Evolutionary conservation across 2,888 invertebrate species (phyloP), one percentile per base, ranked within the genome.

Genomic region (Atethmia centrago): DNA sequence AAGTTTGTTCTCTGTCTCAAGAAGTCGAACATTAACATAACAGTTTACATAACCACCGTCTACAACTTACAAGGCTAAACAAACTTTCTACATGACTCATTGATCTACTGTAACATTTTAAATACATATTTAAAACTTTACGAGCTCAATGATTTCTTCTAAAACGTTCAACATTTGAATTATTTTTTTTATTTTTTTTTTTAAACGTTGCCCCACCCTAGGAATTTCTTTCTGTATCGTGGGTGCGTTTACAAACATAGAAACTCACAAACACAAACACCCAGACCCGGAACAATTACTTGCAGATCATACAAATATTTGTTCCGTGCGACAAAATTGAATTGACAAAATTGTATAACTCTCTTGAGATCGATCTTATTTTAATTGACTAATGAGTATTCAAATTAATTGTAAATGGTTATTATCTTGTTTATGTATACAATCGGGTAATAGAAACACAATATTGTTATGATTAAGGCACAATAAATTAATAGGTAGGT

Each of bases 31-130:
- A 63, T 63, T 63, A 64, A 53, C 64, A 64, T 64, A 51, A 36
- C n/a, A 10, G 16, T 19, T 64, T 64, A 64, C 64, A 19, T 64
- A 64, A 64, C 53, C 10, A 51, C 16, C 7, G 19, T 19, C 51
- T 53, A 9, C 21, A 36, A n/a, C n/a, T 51, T 31, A n/a, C 31
- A 64, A 64, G 49, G 31, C 63, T 49, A 31, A 36, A n/a, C 51
- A 31, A n/a, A 64, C 64, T 64, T 64, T 64, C 64, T 64, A 64
- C 19, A 16, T 64, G 64, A 64, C 31, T 53, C 51, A 51, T 53
- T 19, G 31, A 53, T 64, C 16, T 31, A 64, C 31, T 31, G 14
- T n/a, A 49, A n/a, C 49, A 63, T n/a, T n/a, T n/a, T n/a, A n/a
- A n/a, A n/a, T n/a, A n/a, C n/a, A n/a, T n/a, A n/a, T n/a, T n/a